Percentiles rank a stretch among this genome's conserved stretches.
phyloP scores from a whole-genome alignment of 2,113 vertebrate genomes.

The Synodontis membranacea region DNA sequence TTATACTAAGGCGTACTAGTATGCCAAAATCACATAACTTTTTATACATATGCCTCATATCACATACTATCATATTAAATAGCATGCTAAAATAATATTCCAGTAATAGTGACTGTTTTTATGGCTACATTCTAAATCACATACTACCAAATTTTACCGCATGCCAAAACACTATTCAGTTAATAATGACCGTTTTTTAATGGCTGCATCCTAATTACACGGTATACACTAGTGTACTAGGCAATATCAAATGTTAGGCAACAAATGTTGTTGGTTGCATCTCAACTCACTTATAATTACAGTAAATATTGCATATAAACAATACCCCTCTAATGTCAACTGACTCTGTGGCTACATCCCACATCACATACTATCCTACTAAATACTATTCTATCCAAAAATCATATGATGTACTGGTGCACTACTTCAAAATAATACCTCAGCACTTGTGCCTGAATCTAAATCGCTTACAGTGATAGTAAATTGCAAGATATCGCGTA shows the following conservation, averaged over 20 bases:
- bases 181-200: background rate
- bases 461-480: background rate
- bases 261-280: too few species aligned
- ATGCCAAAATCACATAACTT: background rate
- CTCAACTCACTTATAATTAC: background rate
- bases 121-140: background rate
- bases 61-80: background rate
- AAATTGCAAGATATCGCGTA: too few species aligned
- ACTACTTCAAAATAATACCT: background rate
- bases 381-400: background rate
- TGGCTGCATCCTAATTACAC: too few species aligned
- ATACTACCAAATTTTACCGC: background rate
- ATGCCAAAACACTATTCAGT: background rate
- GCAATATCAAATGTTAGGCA: too few species aligned
- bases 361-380: background rate
- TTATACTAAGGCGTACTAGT: background rate
- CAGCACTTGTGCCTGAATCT: background rate
- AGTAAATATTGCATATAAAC: background rate
- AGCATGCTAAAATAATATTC: background rate
- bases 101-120: background rate
- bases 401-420: background rate
- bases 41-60: background rate
- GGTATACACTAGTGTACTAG: too few species aligned
- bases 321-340: background rate
- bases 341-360: background rate